phyloP scores from a whole-genome alignment of 2,113 vertebrate species.

The Oenanthe melanoleuca region DNA sequence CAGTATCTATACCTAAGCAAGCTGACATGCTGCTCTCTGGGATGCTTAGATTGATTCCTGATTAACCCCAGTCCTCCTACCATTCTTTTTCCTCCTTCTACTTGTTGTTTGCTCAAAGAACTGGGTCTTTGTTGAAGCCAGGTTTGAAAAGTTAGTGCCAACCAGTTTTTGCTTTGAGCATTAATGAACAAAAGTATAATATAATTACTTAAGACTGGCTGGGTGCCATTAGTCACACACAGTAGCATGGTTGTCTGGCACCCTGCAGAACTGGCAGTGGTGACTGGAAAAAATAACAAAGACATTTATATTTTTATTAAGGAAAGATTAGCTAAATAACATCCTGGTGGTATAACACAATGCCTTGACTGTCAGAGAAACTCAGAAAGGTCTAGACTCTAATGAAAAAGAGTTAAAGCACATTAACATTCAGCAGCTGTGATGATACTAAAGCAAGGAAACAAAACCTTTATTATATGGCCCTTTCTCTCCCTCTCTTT shows the following conservation, averaged over 20 bases:
- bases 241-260: not conserved
- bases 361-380: not conserved
- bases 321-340: not conserved
- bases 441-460: not conserved
- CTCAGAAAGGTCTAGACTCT: not conserved
- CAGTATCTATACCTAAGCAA: not conserved
- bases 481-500: not conserved
- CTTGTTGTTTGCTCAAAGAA: not conserved
- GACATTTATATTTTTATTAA: constrained; percentile 50
- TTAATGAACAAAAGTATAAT: constrained; percentile 21
- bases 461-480: not conserved
- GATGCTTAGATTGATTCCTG: not conserved
- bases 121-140: not conserved
- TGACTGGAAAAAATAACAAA: constrained; percentile 30
- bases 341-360: not conserved
- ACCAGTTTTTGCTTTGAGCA: not conserved
- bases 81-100: not conserved
- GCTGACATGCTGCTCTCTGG: not conserved
- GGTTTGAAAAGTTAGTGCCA: constrained; percentile 26
- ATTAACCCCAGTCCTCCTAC: not conserved
- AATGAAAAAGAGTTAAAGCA: not conserved
- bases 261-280: not conserved
- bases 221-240: not conserved
- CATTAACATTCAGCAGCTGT: not conserved
- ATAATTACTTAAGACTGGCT: not conserved